Evolutionary conservation across 2,797 vertebrate genomes (phyloP), one percentile per base, ranked within the genome.

Genomic region (Notolepis coatsorum): DNA sequence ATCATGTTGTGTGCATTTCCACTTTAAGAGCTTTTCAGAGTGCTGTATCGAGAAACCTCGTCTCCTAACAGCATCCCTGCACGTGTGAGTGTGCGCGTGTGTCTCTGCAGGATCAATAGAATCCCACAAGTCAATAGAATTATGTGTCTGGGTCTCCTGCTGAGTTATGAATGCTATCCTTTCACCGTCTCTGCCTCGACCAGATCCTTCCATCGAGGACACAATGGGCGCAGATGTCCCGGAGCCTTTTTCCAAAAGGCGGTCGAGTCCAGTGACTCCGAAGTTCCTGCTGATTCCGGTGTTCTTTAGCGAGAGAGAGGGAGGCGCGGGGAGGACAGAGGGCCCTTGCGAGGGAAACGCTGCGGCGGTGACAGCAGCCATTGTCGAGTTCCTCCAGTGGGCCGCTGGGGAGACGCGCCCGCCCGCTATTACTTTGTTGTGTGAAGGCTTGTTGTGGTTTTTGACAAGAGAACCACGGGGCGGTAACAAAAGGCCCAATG

Each of bases 351-450:
- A 69, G 73, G 25, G 66, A 47, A n/a, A 46, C 30, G 42, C 12
- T 17, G 30, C 41, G 21, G 71, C 64, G 58, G 74, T 80, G 79
- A 88, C 81, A 83, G 72, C 68, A 42, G 73, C 69, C 69, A 75
- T 88, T 88, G 80, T 87, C 71, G 73, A 56, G 63, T 33, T 7
- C 45, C 4, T 37, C 67, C 81, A 73, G 87, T 86, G 79, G 84
- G 82, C 62, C 49, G 72, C 57, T 49, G 38, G 4, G 12, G 42
- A 81, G 60, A 78, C 45, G 5, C 17, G 73, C 48, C 75, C 72
- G 72, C 71, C 65, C 60, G 63, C 62, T 75, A 58, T n/a, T 49
- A 28, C 56, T 65, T 65, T 18, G 17, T 57, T 21, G 62, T 31
- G 47, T 67, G 62, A 71, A 67, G 78, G 81, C 72, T 53, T 71